Conservation (phyloP, 2,888 invertebrate genomes). For the Pheosia gnoma region DNA sequence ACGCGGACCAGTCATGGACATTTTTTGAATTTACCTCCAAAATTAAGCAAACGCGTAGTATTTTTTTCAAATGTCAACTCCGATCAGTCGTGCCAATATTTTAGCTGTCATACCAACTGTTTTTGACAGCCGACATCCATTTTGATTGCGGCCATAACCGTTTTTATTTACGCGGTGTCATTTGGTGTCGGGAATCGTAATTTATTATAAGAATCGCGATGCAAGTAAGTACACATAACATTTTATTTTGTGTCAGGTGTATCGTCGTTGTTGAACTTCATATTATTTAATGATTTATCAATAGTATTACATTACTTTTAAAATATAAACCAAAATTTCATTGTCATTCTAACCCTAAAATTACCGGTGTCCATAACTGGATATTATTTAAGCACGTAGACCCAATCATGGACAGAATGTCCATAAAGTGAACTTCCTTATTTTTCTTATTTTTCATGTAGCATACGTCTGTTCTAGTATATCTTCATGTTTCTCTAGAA, state of each 20-base stretch:
- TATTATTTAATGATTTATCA: constrained; percentile 13
- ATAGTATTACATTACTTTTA: constrained; percentile 11
- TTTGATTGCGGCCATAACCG: constrained; percentile 7
- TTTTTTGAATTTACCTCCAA: constrained; percentile 9
- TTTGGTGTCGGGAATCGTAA: constrained; percentile 9
- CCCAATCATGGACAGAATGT: constrained; percentile 13
- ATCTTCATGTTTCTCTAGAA: constrained; percentile 11
- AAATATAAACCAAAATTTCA: constrained; percentile 9
- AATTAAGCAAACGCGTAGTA: constrained; percentile 8
- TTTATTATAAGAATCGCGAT: constrained; percentile 13
- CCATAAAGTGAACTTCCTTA: constrained; percentile 11
- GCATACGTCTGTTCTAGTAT: constrained; percentile 8
- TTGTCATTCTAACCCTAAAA: constrained; percentile 7
- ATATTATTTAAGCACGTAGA: constrained; percentile 11
- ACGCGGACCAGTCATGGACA: constrained; percentile 9
- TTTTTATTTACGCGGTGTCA: constrained; percentile 8
- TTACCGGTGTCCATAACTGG: constrained; percentile 12
- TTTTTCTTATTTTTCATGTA: constrained; percentile 8
- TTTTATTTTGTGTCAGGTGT: constrained; percentile 11
- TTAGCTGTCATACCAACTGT: constrained; percentile 7
- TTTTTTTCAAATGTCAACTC: constrained; percentile 9
- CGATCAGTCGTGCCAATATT: constrained; percentile 6
- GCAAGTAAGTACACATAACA: constrained; percentile 10
- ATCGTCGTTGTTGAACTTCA: constrained; percentile 9
- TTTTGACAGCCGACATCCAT: constrained; percentile 10